Conservation (phyloP, 2,797 vertebrate species). For the Sebastes cheni region DNA sequence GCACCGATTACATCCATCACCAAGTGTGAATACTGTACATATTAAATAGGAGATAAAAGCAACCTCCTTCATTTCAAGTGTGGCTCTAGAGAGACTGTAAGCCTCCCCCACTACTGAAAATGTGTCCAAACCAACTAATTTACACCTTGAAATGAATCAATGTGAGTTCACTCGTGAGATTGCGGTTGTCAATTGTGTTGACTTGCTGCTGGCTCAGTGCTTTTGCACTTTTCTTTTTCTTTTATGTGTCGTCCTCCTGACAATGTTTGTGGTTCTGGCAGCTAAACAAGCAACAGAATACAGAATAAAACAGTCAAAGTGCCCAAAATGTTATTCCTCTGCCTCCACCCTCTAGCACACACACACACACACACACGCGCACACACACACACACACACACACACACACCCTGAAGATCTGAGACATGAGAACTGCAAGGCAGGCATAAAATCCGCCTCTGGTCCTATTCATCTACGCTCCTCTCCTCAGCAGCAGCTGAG, state of each 20-base stretch:
- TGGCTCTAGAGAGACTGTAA: not conserved
- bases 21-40: not conserved
- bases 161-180: slow-evolving; percentile 39
- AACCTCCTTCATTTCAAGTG: not conserved
- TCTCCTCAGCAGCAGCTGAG: slow-evolving; percentile 52
- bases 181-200: slow-evolving; percentile 44
- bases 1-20: not conserved
- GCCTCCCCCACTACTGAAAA: not conserved
- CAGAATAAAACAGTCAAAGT: slow-evolving; percentile 66
- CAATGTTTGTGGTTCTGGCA: slow-evolving; percentile 50
- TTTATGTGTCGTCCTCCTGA: slow-evolving; percentile 50
- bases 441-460: slow-evolving; percentile 62
- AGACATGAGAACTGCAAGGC: slow-evolving; percentile 68
- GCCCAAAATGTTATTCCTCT: slow-evolving; percentile 59
- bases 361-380: slow-evolving; percentile 19
- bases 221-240: slow-evolving; percentile 37
- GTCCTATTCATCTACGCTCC: slow-evolving; percentile 59
- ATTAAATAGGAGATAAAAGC: slow-evolving; percentile 12
- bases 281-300: slow-evolving; percentile 53
- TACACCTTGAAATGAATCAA: slow-evolving; percentile 52
- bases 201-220: slow-evolving; percentile 50
- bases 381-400: slow-evolving; percentile 18
- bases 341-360: slow-evolving; percentile 1
- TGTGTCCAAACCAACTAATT: slow-evolving; percentile 38
- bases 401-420: slow-evolving; percentile 55